Evolutionary conservation across 2,888 invertebrate genomes (phyloP).

Genomic region (Julus scandinavius): DNA sequence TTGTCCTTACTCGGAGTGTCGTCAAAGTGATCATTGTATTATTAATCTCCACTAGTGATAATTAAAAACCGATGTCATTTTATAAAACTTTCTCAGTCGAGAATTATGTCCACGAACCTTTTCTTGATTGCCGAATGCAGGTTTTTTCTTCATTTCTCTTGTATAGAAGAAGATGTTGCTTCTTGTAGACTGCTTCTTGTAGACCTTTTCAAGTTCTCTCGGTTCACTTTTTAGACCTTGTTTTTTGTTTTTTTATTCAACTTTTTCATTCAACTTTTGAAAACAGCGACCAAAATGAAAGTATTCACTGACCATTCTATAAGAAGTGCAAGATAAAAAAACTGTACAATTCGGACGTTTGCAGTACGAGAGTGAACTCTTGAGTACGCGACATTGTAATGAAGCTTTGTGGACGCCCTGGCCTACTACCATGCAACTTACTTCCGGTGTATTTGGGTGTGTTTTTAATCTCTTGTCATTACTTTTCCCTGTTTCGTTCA

Average conservation of each 20-base stretch:
- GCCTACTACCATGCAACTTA: constrained; percentile 33
- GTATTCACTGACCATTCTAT: constrained; percentile 22
- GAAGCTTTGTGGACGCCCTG: not conserved
- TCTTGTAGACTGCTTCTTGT: not conserved
- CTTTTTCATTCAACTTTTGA: not conserved
- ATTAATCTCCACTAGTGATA: constrained; percentile 33
- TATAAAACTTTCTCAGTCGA: constrained; percentile 33
- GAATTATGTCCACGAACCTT: constrained; percentile 13
- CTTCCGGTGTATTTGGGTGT: constrained; percentile 33
- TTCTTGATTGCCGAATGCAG: constrained; percentile 20
- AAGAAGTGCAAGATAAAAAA: constrained; percentile 10
- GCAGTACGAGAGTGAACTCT: not conserved
- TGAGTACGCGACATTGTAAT: not conserved
- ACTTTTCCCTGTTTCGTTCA: constrained; percentile 21
- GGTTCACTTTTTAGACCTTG: not conserved
- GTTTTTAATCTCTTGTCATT: constrained; percentile 33
- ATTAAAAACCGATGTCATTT: constrained; percentile 33
- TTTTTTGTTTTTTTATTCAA: not conserved
- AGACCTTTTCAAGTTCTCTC: not conserved
- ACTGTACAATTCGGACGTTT: not conserved
- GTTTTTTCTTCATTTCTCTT: not conserved
- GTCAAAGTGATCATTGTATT: constrained; percentile 26
- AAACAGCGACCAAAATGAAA: not conserved
- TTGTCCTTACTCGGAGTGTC: constrained; percentile 33
- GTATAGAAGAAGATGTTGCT: not conserved